Base-by-base conservation (phyloP, 2,113 vertebrate genomes). In the Boulengeromyrus knoepffleri region DNA sequence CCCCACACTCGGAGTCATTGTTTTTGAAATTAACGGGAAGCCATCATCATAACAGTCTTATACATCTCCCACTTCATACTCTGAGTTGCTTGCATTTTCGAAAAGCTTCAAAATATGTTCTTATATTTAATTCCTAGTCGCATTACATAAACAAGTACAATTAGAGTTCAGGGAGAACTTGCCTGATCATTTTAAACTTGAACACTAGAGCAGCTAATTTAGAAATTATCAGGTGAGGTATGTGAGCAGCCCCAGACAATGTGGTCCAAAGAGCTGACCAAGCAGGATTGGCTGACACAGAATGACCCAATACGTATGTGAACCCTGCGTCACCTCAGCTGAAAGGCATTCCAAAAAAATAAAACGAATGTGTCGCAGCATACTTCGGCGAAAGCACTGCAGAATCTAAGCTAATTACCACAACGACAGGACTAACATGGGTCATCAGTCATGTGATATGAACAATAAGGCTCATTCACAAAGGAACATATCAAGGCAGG, bases 11-110 rank as follows among this genome's bases (percentile, higher is more conserved):
- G 0, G 31, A 53, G 27, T 83, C 52, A n/a, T n/a, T 21, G 4
- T 36, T 89, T 89, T 17, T 42, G 52, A 92, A 93, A 21, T 92
- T 39, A 42, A 92, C 13, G 0, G 88, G 45, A 84, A 47, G 90
- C 24, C 89, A 90, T 91, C 92, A 83, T 46, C 27, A 83, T 3
- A 88, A 42, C 70, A 39, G 8, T 77, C 45, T 39, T 89, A 87
- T 17, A 52, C 39, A 17, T 77, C 46, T 89, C 58, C 36, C 15
- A 92, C 46, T 91, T 10, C 47, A 77, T 45, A 27, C 77, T 56
- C 2, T 90, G 77, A 45, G 87, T 42, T 19, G 52, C 70, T 74
- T 74, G 49, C 31, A 93, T 87, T n/a, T 91, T 86, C 42, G 88
- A 92, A 62, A 90, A 84, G 89, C 91, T 53, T 19, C 52, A 53